Evolutionary conservation across 2,888 invertebrate species (phyloP).

Genomic region (Trypoxylon attenuatum): DNA sequence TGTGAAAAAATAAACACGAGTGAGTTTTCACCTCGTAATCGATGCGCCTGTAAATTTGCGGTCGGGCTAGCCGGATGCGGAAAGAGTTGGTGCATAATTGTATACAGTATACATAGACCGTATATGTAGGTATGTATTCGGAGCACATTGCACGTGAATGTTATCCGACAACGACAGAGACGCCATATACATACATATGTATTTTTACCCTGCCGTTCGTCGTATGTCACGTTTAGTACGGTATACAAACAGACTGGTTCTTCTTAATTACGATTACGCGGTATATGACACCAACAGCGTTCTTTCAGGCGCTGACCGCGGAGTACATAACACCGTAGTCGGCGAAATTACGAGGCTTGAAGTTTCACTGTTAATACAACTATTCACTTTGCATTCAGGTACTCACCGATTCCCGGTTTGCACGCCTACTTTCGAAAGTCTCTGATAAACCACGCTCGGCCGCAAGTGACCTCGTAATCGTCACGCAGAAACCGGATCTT

Average conservation of each 20-base stretch:
- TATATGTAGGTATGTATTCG: too few species aligned
- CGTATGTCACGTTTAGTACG: neutral
- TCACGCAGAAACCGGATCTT: constrained; percentile 54
- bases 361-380: neutral
- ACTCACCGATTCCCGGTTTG: constrained; percentile 13
- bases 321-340: neutral
- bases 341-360: neutral
- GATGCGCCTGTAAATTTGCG: neutral
- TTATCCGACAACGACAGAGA: neutral
- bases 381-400: constrained; percentile 4
- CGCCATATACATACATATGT: too few species aligned
- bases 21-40: neutral
- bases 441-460: constrained; percentile 30
- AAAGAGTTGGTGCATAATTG: too few species aligned
- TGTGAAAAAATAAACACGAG: neutral
- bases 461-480: constrained; percentile 44
- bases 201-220: neutral
- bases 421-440: constrained; percentile 37
- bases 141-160: neutral
- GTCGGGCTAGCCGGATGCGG: neutral
- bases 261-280: neutral
- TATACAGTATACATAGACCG: too few species aligned
- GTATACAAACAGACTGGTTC: neutral
- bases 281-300: neutral
- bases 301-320: neutral